Conservation (phyloP, 2,113 vertebrate species). For the human region DNA sequence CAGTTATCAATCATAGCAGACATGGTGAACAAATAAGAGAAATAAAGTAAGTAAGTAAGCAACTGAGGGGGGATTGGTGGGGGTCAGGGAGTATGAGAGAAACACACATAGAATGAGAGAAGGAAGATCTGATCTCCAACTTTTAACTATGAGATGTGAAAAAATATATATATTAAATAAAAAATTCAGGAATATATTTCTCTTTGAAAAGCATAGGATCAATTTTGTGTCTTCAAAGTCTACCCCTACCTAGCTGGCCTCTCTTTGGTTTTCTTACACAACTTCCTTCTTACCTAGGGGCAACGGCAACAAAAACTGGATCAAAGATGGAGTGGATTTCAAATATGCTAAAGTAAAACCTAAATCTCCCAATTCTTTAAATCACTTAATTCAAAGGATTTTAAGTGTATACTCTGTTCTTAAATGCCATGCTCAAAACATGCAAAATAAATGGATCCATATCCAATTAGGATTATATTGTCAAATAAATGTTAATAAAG, state of each 20-base stretch:
- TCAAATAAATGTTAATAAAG: background rate
- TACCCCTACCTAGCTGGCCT: background rate
- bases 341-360: background rate
- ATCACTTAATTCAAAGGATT: background rate
- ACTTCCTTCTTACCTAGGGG: background rate
- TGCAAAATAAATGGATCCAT: background rate
- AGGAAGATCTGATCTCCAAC: background rate
- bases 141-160: background rate
- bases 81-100: background rate
- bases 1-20: background rate
- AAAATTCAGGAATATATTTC: background rate
- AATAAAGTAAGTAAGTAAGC: background rate
- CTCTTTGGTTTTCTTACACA: background rate
- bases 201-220: constrained; percentile 14
- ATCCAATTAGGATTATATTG: background rate
- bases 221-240: constrained; percentile 6
- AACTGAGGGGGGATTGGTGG: rapidly evolving
- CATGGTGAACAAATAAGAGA: background rate
- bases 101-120: background rate
- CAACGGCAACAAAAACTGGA: background rate
- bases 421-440: background rate
- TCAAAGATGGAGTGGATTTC: background rate
- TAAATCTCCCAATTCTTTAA: background rate
- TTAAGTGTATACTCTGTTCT: background rate
- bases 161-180: background rate